Evolutionary conservation across 2,797 vertebrate genomes (phyloP), one percentile per base, ranked within the genome.

Genomic region (Amazona ochrocephala): DNA sequence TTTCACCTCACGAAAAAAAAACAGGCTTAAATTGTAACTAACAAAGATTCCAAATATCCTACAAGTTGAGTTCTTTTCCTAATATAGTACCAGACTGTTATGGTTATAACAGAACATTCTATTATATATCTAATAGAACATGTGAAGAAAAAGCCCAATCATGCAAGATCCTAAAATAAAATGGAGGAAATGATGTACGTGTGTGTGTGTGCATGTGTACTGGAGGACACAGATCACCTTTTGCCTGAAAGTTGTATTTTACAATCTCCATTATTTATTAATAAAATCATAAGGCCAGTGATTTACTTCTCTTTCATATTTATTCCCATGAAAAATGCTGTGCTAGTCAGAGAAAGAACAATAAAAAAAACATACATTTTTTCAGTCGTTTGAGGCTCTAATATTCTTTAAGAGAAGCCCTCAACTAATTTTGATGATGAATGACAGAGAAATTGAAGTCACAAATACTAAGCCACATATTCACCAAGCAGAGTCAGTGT

Each of bases 101-200:
- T 41, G 89, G 37, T 90, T 94, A 68, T 83, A 88, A 58, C 50
- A 92, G 72, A 85, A 91, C 29, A 13, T 21, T 84, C 48, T 22
- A 22, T 56, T n/a, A 54, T 21, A 21, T 54, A 54, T 54, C 19
- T n/a, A 56, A n/a, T 56, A 56, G 53, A n/a, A 41, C 51, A 54
- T 53, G 64, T 81, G n/a, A 89, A 85, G 82, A 74, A 74, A 93
- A 95, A 86, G 30, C 32, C n/a, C 21, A 62, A 45, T 54, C 72
- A 39, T 81, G 75, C 84, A 84, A 93, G 45, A 88, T 45, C 60
- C 84, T 92, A 89, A 94, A 97, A 90, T 87, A 94, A 94, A 96
- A 82, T 39, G 37, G 72, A 92, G 72, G 48, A 84, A 96, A 89
- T 71, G 0, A 82, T 81, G 17, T 45, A 21, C 71, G 16, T 90